A percentile compares a stretch with the other conserved stretches of the same genome.
Evolutionary conservation across 2,888 invertebrate species (phyloP).

Genomic region (Cartodere bifasciata): DNA sequence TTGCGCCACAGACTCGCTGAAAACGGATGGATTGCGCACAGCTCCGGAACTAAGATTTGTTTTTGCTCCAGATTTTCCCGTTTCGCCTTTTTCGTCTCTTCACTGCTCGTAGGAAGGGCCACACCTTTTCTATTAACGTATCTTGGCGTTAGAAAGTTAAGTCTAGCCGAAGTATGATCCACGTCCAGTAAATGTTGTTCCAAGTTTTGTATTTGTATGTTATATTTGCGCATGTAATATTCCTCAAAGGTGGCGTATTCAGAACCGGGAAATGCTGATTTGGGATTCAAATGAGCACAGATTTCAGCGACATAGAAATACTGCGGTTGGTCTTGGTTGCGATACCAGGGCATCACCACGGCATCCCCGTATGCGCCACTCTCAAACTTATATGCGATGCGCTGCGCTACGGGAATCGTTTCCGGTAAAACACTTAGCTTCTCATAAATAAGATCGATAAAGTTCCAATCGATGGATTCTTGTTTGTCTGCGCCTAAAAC

Average conservation of each 20-base stretch:
- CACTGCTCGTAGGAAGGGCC: constrained; percentile 83
- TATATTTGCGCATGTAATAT: constrained; percentile 88
- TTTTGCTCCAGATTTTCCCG: constrained; percentile 91
- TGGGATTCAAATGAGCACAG: constrained; percentile 71
- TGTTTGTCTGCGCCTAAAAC: constrained; percentile 31
- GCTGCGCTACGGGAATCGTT: constrained; percentile 48
- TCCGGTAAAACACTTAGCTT: constrained; percentile 48
- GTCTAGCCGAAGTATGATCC: constrained; percentile 90
- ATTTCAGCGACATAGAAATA: constrained; percentile 97
- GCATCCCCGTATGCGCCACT: constrained; percentile 79
- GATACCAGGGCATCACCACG: constrained; percentile 98
- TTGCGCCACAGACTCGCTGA: constrained; percentile 95
- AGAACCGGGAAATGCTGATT: constrained; percentile 80
- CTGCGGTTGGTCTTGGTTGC: constrained; percentile 91
- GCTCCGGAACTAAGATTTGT: constrained; percentile 92
- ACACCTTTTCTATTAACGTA: constrained; percentile 87
- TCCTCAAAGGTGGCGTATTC: constrained; percentile 86
- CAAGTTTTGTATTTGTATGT: constrained; percentile 73
- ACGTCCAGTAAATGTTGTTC: constrained; percentile 90
- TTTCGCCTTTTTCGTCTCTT: constrained; percentile 84
- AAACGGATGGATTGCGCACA: constrained; percentile 93
- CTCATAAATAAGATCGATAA: constrained; percentile 65
- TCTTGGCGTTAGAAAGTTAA: constrained; percentile 89
- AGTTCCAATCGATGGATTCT: constrained; percentile 72
- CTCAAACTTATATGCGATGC: constrained; percentile 59